Evolutionary conservation across 2,797 vertebrate species (phyloP).

Genomic region (Picus viridis): DNA sequence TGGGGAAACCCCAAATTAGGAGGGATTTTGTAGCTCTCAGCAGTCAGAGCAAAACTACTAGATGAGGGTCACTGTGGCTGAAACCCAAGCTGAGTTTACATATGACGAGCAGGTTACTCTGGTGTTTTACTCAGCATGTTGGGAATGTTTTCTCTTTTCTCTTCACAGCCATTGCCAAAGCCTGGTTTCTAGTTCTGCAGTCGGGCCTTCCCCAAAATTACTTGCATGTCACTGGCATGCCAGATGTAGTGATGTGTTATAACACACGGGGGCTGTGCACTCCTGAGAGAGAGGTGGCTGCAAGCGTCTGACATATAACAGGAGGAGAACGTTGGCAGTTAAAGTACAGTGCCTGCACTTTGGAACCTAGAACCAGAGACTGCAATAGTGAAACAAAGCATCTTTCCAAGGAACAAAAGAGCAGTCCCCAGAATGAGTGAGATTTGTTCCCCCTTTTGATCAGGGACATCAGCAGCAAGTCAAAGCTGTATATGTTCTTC

Average conservation of each 20-base stretch:
- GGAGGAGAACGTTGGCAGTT: not conserved
- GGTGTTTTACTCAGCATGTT: conserved; percentile 32
- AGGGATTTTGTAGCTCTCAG: conserved; percentile 30
- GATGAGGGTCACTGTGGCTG: not conserved
- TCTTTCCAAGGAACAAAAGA: not conserved
- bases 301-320: fast-evolving
- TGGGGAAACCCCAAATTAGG: not conserved
- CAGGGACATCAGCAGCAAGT: not conserved
- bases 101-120: not conserved
- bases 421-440: not conserved
- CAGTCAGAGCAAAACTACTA: not conserved
- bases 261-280: not conserved
- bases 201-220: conserved; percentile 47
- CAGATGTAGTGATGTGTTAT: not conserved
- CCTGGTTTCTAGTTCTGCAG: conserved; percentile 1
- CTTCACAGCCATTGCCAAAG: conserved; percentile 8
- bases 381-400: not conserved
- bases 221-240: not conserved
- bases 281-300: not conserved
- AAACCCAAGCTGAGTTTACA: conserved; percentile 49
- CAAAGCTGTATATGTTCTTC: not conserved
- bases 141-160: conserved; percentile 27
- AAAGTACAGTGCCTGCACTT: fast-evolving
- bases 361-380: not conserved
- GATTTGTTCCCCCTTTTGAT: not conserved